Base-by-base conservation (phyloP, 2,888 invertebrate species). In the Agrotis clavis region DNA sequence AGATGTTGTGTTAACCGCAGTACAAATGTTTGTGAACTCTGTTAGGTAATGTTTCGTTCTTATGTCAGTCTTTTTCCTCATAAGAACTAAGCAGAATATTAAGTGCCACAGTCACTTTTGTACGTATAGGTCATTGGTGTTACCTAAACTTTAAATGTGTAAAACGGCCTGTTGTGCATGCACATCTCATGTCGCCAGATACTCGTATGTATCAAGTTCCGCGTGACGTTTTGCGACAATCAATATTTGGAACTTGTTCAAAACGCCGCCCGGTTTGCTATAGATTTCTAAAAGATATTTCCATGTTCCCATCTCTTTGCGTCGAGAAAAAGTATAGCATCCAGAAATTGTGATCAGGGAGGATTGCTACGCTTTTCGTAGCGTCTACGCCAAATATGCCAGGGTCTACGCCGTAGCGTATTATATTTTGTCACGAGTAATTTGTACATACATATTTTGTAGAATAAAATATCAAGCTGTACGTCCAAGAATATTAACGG, bases 21-120 rank as follows among this genome's bases (percentile, higher is more conserved):
- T 41, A 30, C 35, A 45, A 71, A 71, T 60, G 60, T 50, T 67
- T 56, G 25, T 68, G 56, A 45, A 57, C 56, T 73, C 18, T 35
- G 67, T 67, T 73, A 77, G 30, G 53, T 65, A 78, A 73, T 68
- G 50, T 60, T 67, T 77, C 18, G n/a, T 62, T 71, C 53, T 63
- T 54, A 30, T 57, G 5, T 50, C 25, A 53, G 19, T 56, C 7
- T 74, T 64, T 59, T 59, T 74, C 25, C 13, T 74, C 35, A 16
- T 25, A 41, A 35, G 6, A 64, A 47, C 30, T 47, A 60, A 13
- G n/a, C 35, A 48, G 57, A 73, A 73, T 59, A 18, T 64, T 9
- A 64, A 19, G 35, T 35, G 56, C 13, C 48, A 14, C 16, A 25
- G 25, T 25, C 4, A 47, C n/a, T 16, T 14, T 5, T 3, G 47